Evolutionary conservation across 2,888 invertebrate species (phyloP).

Genomic region (Priocnemis perturbator): DNA sequence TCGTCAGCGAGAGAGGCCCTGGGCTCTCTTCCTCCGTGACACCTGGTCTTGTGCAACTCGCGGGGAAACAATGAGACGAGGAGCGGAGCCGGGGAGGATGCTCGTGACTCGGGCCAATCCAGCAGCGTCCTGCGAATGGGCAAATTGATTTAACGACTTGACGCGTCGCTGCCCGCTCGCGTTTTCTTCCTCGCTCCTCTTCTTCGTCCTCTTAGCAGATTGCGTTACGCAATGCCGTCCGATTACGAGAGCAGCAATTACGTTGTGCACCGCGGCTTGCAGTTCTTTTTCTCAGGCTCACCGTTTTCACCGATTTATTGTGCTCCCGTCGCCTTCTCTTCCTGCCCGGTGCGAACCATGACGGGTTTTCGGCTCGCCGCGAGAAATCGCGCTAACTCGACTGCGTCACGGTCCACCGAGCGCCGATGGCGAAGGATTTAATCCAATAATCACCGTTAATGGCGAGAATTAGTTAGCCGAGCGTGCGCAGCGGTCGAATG

Average conservation of each 20-base stretch:
- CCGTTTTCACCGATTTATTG: slow-evolving; percentile 41
- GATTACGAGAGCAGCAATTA: slow-evolving; percentile 41
- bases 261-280: slow-evolving; percentile 18
- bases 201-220: slow-evolving; percentile 1
- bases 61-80: slow-evolving; percentile 15
- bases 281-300: slow-evolving; percentile 28
- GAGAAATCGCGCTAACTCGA: background rate
- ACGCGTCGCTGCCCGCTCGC: background rate
- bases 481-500: too few species aligned
- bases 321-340: slow-evolving; percentile 5
- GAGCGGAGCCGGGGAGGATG: background rate
- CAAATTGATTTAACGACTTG: slow-evolving; percentile 30
- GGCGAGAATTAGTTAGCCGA: too few species aligned
- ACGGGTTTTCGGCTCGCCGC: background rate
- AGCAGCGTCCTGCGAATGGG: background rate
- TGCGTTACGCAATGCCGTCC: slow-evolving; percentile 36
- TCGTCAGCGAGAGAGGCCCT: slow-evolving; percentile 6
- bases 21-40: slow-evolving; percentile 11
- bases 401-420: background rate
- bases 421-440: too few species aligned
- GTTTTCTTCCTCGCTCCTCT: slow-evolving; percentile 10
- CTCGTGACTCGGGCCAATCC: background rate
- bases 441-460: too few species aligned
- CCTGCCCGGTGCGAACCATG: background rate
- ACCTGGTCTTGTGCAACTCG: slow-evolving; percentile 24